Conservation (phyloP, 2,888 invertebrate genomes). For the Xestoiulus laeticollis region DNA sequence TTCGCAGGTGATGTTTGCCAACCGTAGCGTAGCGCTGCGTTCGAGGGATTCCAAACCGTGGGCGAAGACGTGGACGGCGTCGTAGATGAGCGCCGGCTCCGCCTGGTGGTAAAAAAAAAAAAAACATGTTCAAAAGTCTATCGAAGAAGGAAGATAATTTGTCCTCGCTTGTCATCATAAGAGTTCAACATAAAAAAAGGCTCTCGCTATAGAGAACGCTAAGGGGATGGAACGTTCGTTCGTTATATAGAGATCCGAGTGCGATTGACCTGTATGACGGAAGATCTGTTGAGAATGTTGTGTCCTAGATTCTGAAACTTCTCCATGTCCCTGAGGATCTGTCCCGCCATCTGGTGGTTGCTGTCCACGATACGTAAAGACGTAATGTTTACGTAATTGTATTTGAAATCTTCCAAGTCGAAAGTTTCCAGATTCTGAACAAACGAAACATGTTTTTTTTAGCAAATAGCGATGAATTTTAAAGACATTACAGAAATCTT, state of each 20-base stretch:
- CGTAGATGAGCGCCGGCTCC: slow-evolving; percentile 84
- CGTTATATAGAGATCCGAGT: too few relatives aligned
- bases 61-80: slow-evolving; percentile 84
- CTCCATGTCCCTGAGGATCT: slow-evolving; percentile 84
- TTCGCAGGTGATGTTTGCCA: slow-evolving; percentile 74
- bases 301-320: slow-evolving; percentile 74
- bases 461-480: neutral
- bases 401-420: slow-evolving; percentile 88
- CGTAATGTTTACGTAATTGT: slow-evolving; percentile 95
- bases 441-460: too few relatives aligned
- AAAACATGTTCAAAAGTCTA: neutral
- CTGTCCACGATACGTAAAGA: slow-evolving; percentile 86
- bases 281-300: slow-evolving; percentile 54
- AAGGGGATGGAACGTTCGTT: too few relatives aligned
- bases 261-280: slow-evolving; percentile 50
- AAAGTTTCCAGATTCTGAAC: slow-evolving; percentile 85
- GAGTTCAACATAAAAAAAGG: too few relatives aligned
- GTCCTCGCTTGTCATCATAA: too few relatives aligned
- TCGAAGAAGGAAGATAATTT: neutral
- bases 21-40: slow-evolving; percentile 73
- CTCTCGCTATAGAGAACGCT: too few relatives aligned
- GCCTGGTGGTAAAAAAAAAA: slow-evolving; percentile 69
- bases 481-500: slow-evolving; percentile 3
- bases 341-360: slow-evolving; percentile 77
- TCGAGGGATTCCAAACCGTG: slow-evolving; percentile 79